These are phyloP conservation scores for Tetropium fuscum DNA, from an alignment of 2,888 invertebrate genomes.

Conservation along the genomic window DNA sequence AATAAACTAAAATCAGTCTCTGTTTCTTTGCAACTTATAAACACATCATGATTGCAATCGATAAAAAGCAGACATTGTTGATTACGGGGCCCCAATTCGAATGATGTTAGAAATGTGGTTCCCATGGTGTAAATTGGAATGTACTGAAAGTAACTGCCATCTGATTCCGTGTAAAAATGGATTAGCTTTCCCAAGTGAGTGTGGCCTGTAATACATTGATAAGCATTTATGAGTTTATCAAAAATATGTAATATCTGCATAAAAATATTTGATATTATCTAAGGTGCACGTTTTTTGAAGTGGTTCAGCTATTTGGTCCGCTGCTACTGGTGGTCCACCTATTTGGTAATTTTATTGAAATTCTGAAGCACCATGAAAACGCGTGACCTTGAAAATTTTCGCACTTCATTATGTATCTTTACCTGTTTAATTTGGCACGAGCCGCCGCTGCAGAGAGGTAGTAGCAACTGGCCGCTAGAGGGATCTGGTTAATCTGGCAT, in stretches of 20 bases:
- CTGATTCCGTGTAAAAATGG: constrained; percentile 13
- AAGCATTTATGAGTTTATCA: too few relatives aligned
- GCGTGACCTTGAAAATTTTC: too few relatives aligned
- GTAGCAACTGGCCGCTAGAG: too few relatives aligned
- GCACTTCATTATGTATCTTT: too few relatives aligned
- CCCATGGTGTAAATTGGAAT: constrained; percentile 45
- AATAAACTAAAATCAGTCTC: constrained; percentile 26
- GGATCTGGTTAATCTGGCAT: too few relatives aligned
- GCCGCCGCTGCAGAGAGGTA: too few relatives aligned
- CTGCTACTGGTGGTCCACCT: too few relatives aligned
- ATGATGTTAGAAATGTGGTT: constrained; percentile 47
- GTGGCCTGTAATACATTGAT: constrained; percentile 32
- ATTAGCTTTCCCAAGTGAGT: constrained; percentile 33
- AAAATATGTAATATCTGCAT: too few relatives aligned
- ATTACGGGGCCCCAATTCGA: constrained; percentile 43
- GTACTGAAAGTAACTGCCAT: constrained; percentile 19
- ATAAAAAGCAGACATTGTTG: constrained; percentile 49
- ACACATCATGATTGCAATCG: constrained; percentile 28
- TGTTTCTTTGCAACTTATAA: constrained; percentile 34
- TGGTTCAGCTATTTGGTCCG: too few relatives aligned
- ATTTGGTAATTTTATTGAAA: too few relatives aligned
- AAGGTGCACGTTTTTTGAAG: background rate
- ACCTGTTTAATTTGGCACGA: too few relatives aligned
- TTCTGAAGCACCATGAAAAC: too few relatives aligned
- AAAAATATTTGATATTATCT: background rate